phyloP scores from a whole-genome alignment of 2,797 vertebrate genomes.

The Erpetoichthys calabaricus region DNA sequence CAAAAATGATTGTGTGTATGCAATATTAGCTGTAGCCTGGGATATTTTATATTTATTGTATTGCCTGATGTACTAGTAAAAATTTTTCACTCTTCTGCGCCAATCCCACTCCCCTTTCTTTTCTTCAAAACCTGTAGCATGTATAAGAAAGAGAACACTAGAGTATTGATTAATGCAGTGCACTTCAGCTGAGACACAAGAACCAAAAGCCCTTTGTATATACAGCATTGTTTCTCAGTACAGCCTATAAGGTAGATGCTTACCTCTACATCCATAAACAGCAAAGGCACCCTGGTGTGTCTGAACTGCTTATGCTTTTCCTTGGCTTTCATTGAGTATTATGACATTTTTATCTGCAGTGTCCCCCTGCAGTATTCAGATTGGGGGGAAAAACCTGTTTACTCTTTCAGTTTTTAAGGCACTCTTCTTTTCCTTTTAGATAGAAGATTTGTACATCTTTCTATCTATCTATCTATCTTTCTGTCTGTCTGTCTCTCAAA shows the following conservation, averaged over 20 bases:
- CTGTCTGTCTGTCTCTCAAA: neutral
- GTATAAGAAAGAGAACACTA: slow-evolving; percentile 10
- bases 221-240: neutral
- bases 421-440: neutral
- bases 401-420: neutral
- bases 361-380: too few relatives aligned
- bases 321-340: too few relatives aligned
- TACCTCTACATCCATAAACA: neutral
- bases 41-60: slow-evolving; percentile 2
- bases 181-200: neutral
- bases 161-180: slow-evolving; percentile 15
- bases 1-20: neutral
- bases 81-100: neutral
- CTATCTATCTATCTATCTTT: neutral
- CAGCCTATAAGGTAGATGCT: neutral
- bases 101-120: neutral
- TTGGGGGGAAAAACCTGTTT: neutral
- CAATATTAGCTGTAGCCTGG: neutral
- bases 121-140: neutral
- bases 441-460: too few relatives aligned
- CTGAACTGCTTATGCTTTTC: neutral
- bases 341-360: too few relatives aligned
- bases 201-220: slow-evolving; percentile 2
- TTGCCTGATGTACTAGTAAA: neutral
- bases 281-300: neutral